These are phyloP conservation scores for Caligus rogercresseyi DNA, from an alignment of 1,140 invertebrate genomes.

Conservation along the genomic window DNA sequence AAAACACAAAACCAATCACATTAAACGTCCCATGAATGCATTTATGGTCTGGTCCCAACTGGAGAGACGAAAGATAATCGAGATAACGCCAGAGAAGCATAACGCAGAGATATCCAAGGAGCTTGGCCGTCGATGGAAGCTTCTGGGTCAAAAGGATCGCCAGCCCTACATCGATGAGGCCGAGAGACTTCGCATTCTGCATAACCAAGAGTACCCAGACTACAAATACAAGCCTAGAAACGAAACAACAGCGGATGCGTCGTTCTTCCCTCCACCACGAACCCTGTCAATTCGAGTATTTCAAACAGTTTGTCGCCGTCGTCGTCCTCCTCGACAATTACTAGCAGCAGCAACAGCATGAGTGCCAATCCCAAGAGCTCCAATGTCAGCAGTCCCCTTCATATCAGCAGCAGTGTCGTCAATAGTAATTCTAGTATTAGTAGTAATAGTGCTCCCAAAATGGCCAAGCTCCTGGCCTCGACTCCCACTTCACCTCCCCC, in stretches of 20 bases:
- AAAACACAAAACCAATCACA: slow-evolving; percentile 85
- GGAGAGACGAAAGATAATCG: slow-evolving; percentile 79
- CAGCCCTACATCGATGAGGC: slow-evolving; percentile 87
- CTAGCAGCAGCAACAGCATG: too few species aligned
- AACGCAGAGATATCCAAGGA: slow-evolving; percentile 90
- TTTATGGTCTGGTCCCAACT: slow-evolving; percentile 98
- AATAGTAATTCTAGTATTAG: too few species aligned
- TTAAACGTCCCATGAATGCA: slow-evolving; percentile 92
- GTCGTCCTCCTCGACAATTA: too few species aligned
- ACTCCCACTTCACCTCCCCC: background rate
- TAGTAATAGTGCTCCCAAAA: too few species aligned
- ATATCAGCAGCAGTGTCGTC: too few species aligned
- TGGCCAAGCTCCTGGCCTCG: too few species aligned
- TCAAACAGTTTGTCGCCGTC: too few species aligned
- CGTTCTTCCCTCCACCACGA: background rate
- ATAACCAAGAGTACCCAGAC: slow-evolving; percentile 88
- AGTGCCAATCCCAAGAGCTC: background rate
- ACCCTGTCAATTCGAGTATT: background rate
- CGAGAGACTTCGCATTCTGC: slow-evolving; percentile 66
- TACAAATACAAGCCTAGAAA: slow-evolving; percentile 94
- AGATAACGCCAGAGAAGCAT: slow-evolving; percentile 81
- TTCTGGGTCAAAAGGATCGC: slow-evolving; percentile 63
- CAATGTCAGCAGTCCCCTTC: background rate
- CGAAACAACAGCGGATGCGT: slow-evolving; percentile 40
- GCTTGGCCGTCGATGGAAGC: slow-evolving; percentile 73